These are phyloP conservation scores for Pelochelys cantorii DNA, from an alignment of 2,797 vertebrate species.

Conservation along the genomic window DNA sequence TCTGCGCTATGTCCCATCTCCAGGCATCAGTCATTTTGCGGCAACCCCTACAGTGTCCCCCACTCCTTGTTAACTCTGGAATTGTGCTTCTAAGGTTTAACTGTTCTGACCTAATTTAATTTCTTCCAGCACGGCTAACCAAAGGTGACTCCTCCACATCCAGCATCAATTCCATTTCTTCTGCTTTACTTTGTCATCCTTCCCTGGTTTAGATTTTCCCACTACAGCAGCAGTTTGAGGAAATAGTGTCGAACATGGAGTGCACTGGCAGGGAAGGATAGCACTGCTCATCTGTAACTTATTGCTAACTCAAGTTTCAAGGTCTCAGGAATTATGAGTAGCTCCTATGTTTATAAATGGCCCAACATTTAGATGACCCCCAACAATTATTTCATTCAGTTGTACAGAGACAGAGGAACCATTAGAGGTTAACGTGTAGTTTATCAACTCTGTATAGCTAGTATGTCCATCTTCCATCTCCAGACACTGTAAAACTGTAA, in stretches of 20 bases:
- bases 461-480: not conserved
- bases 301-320: slow-evolving; percentile 22
- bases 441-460: not conserved
- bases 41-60: not conserved
- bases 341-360: not conserved
- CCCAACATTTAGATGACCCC: not conserved
- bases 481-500: not conserved
- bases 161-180: slow-evolving; percentile 56
- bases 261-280: slow-evolving; percentile 58
- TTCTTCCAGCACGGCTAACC: slow-evolving; percentile 60
- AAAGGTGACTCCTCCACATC: slow-evolving; percentile 56
- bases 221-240: slow-evolving; percentile 58
- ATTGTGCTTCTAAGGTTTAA: slow-evolving; percentile 39
- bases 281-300: slow-evolving; percentile 49
- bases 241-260: slow-evolving; percentile 61
- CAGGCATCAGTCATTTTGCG: slow-evolving; percentile 37
- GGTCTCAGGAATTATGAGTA: not conserved
- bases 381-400: not conserved
- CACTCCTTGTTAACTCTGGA: not conserved
- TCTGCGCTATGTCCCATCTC: not conserved
- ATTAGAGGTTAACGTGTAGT: not conserved
- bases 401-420: not conserved
- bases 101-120: slow-evolving; percentile 58
- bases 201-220: slow-evolving; percentile 55
- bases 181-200: slow-evolving; percentile 68